Conservation (phyloP, 2,113 vertebrate genomes). For the Triplophysa rosa region DNA sequence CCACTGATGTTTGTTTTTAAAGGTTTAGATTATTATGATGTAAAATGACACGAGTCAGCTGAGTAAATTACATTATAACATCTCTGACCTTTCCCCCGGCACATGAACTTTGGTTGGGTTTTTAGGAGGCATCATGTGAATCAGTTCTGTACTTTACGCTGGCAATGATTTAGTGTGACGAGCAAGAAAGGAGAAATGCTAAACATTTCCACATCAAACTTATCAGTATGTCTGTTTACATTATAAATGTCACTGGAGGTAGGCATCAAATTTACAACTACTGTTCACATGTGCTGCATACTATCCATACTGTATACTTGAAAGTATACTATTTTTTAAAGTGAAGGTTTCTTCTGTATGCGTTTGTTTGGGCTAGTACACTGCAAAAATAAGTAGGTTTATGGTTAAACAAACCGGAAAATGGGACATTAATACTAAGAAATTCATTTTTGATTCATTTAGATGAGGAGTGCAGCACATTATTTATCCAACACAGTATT, state of each 20-base stretch:
- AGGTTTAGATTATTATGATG: background rate
- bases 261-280: background rate
- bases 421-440: no score
- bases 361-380: no score
- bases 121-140: background rate
- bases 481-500: no score
- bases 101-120: constrained; percentile 12
- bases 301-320: background rate
- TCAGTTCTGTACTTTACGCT: background rate
- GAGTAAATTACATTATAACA: background rate
- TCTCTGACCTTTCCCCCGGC: background rate
- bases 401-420: no score
- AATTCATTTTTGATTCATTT: no score
- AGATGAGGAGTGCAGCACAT: no score
- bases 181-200: background rate
- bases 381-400: no score
- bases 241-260: background rate
- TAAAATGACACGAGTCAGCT: constrained; percentile 23
- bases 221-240: background rate
- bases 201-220: background rate
- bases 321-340: background rate
- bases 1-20: background rate
- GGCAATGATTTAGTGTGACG: background rate
- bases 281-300: background rate
- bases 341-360: no score